These are phyloP conservation scores for Leptonema lineaticorne DNA, from an alignment of 1,140 invertebrate species.

Conservation along the genomic window DNA sequence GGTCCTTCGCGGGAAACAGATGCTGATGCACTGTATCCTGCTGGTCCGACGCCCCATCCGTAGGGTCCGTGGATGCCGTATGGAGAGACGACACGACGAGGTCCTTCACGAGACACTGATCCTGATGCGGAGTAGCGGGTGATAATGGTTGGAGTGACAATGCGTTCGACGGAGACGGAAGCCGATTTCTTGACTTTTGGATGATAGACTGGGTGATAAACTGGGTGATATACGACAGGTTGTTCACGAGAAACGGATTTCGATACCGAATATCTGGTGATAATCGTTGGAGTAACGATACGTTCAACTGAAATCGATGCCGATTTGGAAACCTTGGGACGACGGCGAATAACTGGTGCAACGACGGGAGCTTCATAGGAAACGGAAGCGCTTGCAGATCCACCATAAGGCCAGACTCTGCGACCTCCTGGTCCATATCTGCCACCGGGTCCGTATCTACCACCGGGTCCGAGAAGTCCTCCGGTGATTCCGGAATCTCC, in stretches of 20 bases:
- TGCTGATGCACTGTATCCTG: slow-evolving; percentile 2
- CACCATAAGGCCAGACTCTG: too few species aligned
- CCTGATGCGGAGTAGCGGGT: background rate
- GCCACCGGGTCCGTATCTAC: background rate
- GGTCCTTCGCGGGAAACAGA: slow-evolving; percentile 7
- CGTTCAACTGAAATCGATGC: background rate
- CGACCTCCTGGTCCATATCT: background rate
- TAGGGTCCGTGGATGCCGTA: background rate
- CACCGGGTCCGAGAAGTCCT: background rate
- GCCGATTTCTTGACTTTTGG: slow-evolving; percentile 6
- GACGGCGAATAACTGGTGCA: background rate
- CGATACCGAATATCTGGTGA: background rate
- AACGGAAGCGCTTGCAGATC: too few species aligned
- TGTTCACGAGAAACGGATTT: background rate
- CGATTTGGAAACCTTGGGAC: background rate
- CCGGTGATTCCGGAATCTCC: background rate
- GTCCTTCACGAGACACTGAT: background rate
- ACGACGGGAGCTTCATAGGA: background rate
- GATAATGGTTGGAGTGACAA: slow-evolving; percentile 5
- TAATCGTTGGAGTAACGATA: slow-evolving; percentile 7
- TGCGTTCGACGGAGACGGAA: background rate
- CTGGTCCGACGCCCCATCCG: background rate
- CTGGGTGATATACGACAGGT: background rate
- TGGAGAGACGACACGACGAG: background rate
- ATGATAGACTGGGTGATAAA: slow-evolving; percentile 7